phyloP scores from a whole-genome alignment of 2,113 vertebrate species.

The Melanocharis versteri region DNA sequence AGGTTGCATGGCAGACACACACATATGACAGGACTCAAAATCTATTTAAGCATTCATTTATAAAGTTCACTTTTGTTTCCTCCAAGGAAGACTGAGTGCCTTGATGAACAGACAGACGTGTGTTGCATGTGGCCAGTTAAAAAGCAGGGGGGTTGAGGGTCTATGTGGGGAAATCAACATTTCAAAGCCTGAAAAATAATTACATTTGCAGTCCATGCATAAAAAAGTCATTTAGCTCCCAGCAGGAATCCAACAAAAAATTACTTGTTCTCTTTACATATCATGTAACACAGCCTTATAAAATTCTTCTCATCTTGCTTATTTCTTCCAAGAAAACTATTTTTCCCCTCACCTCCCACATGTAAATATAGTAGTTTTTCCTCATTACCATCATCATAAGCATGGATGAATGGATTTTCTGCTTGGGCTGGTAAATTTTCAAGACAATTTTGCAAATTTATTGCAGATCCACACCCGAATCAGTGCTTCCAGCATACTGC shows the following conservation, averaged over 20 bases:
- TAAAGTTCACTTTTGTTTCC: background rate
- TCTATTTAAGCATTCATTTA: background rate
- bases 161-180: background rate
- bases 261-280: conserved; percentile 19
- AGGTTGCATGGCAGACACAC: background rate
- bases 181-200: conserved; percentile 25
- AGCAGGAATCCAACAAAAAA: conserved; percentile 31
- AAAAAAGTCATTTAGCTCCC: conserved; percentile 31
- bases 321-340: conserved; percentile 13
- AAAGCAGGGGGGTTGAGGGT: background rate
- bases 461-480: conserved; percentile 26
- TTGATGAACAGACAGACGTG: background rate
- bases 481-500: conserved; percentile 27
- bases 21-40: background rate
- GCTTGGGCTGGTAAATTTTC: conserved; percentile 58
- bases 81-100: background rate
- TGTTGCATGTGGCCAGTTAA: background rate
- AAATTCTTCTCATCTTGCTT: background rate
- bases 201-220: conserved; percentile 26
- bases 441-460: conserved; percentile 67
- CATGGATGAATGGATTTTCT: conserved; percentile 58
- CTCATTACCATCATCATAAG: conserved; percentile 44
- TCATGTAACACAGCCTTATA: background rate
- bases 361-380: conserved; percentile 19
- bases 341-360: background rate